Evolutionary conservation across 2,888 invertebrate species (phyloP).

Genomic region (Pammene aurita): DNA sequence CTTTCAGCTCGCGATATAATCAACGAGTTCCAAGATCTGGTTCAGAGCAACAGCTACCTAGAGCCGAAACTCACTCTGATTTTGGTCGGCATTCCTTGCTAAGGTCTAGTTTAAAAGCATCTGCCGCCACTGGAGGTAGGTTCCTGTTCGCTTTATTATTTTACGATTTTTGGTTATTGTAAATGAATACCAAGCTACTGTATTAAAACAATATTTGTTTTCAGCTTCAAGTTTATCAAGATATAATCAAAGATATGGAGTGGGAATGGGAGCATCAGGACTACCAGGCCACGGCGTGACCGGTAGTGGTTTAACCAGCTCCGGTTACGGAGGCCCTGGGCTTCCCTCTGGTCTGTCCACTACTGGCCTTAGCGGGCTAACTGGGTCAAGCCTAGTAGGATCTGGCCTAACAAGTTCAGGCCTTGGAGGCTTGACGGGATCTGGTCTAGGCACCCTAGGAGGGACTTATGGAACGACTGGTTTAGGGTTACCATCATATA

Average conservation of each 20-base stretch:
- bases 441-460: conserved; percentile 69
- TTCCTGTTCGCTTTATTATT: conserved; percentile 3
- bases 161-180: too few relatives aligned
- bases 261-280: conserved; percentile 66
- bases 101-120: conserved; percentile 90
- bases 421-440: conserved; percentile 68
- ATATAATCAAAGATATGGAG: conserved; percentile 85
- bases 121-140: conserved; percentile 66
- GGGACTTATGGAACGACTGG: conserved; percentile 73
- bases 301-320: conserved; percentile 60
- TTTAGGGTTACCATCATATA: conserved; percentile 73
- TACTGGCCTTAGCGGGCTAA: conserved; percentile 75
- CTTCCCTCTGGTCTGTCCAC: conserved; percentile 74
- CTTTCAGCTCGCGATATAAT: conserved; percentile 70
- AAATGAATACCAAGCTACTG: too few relatives aligned
- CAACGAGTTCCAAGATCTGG: conserved; percentile 91
- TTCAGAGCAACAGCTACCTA: conserved; percentile 94
- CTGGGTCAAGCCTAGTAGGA: conserved; percentile 74
- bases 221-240: conserved; percentile 83
- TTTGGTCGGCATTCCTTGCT: conserved; percentile 92
- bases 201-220: conserved; percentile 18
- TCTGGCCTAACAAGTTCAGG: conserved; percentile 72
- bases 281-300: conserved; percentile 60
- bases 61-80: conserved; percentile 92
- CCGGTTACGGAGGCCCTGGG: conserved; percentile 64